A percentile compares a stretch with the other conserved stretches of the same genome.
These are phyloP conservation scores for Zosterops japonicus DNA, from an alignment of 2,113 vertebrate genomes.

Conservation along the genomic window DNA sequence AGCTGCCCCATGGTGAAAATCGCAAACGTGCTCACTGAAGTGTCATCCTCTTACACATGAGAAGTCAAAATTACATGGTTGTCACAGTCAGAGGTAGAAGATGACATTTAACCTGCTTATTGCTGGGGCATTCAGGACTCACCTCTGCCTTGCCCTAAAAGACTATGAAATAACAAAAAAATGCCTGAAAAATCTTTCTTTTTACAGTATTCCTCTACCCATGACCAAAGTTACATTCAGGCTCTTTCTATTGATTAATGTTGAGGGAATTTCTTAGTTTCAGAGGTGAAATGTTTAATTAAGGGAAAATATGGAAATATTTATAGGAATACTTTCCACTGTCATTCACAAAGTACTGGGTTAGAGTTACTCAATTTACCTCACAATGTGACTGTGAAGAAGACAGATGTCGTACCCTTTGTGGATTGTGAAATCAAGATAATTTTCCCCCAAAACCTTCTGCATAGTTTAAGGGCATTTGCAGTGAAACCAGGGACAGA, in stretches of 20 bases:
- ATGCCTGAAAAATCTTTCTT: not conserved
- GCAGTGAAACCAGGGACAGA: not conserved
- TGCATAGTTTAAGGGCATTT: not conserved
- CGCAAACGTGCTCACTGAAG: not conserved
- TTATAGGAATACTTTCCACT: slow-evolving; percentile 1
- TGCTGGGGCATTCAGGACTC: not conserved
- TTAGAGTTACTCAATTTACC: not conserved
- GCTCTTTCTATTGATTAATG: not conserved
- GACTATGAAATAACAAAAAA: not conserved
- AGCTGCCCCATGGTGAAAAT: not conserved
- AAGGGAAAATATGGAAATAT: not conserved
- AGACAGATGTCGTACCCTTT: not conserved
- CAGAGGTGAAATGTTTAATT: not conserved
- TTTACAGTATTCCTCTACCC: not conserved
- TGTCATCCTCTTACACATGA: not conserved
- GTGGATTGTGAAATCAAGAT: not conserved
- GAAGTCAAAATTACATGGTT: not conserved
- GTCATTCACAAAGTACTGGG: not conserved
- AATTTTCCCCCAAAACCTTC: not conserved
- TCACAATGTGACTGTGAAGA: not conserved
- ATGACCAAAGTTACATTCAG: not conserved
- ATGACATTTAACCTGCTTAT: not conserved
- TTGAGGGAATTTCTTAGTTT: not conserved
- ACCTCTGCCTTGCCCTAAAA: not conserved
- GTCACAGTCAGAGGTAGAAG: not conserved